Evolutionary conservation across 2,113 vertebrate species (phyloP).

Genomic region (Mola mola): DNA sequence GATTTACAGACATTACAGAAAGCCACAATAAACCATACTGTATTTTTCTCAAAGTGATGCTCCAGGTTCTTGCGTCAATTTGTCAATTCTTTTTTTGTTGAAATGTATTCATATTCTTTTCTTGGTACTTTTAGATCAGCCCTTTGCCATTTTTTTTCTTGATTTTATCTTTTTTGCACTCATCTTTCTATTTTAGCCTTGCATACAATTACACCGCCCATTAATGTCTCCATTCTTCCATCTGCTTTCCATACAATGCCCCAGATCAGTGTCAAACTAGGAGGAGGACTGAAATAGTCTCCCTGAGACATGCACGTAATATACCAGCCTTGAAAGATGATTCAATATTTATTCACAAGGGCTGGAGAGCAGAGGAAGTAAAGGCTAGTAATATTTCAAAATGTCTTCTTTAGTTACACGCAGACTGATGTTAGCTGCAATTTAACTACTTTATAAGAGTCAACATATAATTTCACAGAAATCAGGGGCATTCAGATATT

Average conservation of each 20-base stretch:
- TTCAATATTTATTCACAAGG: constrained; percentile 66
- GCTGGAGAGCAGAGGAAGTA: constrained; percentile 39
- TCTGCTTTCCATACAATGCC: constrained; percentile 49
- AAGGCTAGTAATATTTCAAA: constrained; percentile 27
- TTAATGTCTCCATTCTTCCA: constrained; percentile 61
- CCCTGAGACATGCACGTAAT: constrained; percentile 63
- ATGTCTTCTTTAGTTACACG: constrained; percentile 35
- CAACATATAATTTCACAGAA: constrained; percentile 13
- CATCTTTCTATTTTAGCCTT: constrained; percentile 73
- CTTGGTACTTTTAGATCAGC: constrained; percentile 61
- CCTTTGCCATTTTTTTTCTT: constrained; percentile 49
- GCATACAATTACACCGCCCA: constrained; percentile 62
- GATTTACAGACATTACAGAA: no score
- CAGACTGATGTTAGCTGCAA: constrained; percentile 16
- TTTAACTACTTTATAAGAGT: constrained; percentile 8
- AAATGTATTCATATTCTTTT: constrained; percentile 45
- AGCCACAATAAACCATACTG: no score
- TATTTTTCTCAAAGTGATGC: no score
- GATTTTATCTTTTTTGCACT: constrained; percentile 64
- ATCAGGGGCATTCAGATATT: background rate
- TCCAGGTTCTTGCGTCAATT: constrained; percentile 18
- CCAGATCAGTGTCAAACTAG: constrained; percentile 54
- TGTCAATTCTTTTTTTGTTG: constrained; percentile 38
- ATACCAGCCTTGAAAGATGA: constrained; percentile 52
- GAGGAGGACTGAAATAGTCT: constrained; percentile 62